Evolutionary conservation across 2,797 vertebrate species (phyloP), one percentile per base, ranked within the genome.

Genomic region (Myiothlypis coronata): DNA sequence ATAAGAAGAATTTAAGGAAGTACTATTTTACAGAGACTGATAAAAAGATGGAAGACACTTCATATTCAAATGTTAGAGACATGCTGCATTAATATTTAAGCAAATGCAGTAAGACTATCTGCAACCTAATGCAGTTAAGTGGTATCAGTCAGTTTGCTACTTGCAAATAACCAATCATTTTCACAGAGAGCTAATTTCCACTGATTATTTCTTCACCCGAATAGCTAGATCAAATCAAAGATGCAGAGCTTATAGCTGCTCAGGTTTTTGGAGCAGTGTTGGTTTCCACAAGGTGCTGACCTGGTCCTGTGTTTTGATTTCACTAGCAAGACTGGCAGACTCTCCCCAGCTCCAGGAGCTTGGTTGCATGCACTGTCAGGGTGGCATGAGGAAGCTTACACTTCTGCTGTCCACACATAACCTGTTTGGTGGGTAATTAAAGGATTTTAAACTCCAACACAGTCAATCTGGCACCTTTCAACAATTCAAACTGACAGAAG

Each of bases 401-500:
- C 11, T 59, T 74, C 56, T 88, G 63, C 63, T 94, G 83, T 90
- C 94, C 70, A 12, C 59, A 67, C 30, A 49, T 90, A 95, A 95
- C 94, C 85, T 93, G 92, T 90, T 86, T 81, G 78, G 69, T 86
- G n/a, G 64, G 93, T 96, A 94, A 97, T 96, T 96, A 96, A 96
- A 94, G 90, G 90, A 95, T 96, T 97, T 96, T 77, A 89, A 57
- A 90, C 90, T 83, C 59, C 65, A 93, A 37, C 70, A 86, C 65
- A 89, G 93, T 87, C 95, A 94, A 41, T 89, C 85, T 94, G 93
- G 88, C 93, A 95, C 82, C 89, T 91, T 95, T 93, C 77, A 84
- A 37, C 69, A 78, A 61, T 68, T 92, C 67, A 70, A 90, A 65
- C 47, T 96, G 89, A 82, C 87, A 89, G 71, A 32, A 93, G 12